A percentile compares a stretch with the other conserved stretches of the same genome.
Conservation (phyloP, 2,797 vertebrate species). For the Gallinago nigripennis region DNA sequence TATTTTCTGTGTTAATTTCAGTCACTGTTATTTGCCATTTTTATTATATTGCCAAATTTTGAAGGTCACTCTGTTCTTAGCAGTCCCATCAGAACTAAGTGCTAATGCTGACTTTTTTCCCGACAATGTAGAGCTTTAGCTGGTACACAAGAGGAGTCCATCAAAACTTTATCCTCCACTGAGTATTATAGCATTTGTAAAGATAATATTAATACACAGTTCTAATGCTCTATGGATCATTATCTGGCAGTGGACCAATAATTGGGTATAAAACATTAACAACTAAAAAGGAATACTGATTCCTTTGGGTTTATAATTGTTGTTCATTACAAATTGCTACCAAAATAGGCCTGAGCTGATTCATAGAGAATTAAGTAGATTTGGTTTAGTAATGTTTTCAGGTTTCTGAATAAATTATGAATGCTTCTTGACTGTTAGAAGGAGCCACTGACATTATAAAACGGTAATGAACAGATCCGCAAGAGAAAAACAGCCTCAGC, state of each 20-base stretch:
- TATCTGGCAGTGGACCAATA: constrained; percentile 73
- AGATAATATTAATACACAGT: constrained; percentile 77
- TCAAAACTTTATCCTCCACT: constrained; percentile 69
- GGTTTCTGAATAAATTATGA: constrained; percentile 80
- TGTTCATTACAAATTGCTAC: constrained; percentile 76
- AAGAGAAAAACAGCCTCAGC: constrained; percentile 51
- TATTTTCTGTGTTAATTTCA: constrained; percentile 5
- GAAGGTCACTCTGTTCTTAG: constrained; percentile 57
- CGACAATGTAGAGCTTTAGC: constrained; percentile 50
- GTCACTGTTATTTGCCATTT: constrained; percentile 19
- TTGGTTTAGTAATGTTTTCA: constrained; percentile 78
- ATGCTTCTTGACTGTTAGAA: constrained; percentile 71
- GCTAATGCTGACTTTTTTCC: constrained; percentile 48
- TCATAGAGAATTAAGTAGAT: constrained; percentile 77
- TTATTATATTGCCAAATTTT: constrained; percentile 53
- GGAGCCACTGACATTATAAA: constrained; percentile 70
- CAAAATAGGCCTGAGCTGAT: constrained; percentile 70
- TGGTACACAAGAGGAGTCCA: constrained; percentile 32
- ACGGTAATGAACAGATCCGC: constrained; percentile 68
- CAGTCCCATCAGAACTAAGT: constrained; percentile 34
- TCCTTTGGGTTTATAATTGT: constrained; percentile 77
- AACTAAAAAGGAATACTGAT: constrained; percentile 71
- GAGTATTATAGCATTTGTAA: constrained; percentile 73
- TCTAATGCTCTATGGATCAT: constrained; percentile 74
- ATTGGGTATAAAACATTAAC: constrained; percentile 74